Evolutionary conservation across 2,888 invertebrate species (phyloP).

Genomic region (Dichetophora obliterata): DNA sequence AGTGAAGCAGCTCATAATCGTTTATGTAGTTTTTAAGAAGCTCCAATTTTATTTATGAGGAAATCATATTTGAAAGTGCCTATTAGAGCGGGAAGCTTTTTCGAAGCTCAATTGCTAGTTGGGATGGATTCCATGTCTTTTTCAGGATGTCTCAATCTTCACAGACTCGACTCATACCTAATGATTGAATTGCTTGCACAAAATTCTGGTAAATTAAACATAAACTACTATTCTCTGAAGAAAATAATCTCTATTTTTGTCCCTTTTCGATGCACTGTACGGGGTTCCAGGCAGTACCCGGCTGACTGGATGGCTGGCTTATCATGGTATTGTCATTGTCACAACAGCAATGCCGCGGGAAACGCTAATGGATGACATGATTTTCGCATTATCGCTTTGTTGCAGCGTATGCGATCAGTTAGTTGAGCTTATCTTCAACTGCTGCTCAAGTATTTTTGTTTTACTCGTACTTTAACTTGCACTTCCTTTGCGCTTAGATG

Average conservation of each 20-base stretch:
- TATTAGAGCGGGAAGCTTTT: too few species aligned
- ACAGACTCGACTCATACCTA: too few species aligned
- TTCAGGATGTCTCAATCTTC: too few species aligned
- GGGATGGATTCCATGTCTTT: too few species aligned
- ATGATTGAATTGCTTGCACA: too few species aligned
- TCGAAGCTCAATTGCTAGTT: too few species aligned
- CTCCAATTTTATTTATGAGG: too few species aligned
- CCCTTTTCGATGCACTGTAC: conserved; percentile 4
- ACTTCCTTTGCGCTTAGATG: conserved; percentile 7
- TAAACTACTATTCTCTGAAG: too few species aligned
- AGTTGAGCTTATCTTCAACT: conserved; percentile 25
- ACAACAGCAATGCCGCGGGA: conserved; percentile 52
- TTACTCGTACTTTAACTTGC: not conserved
- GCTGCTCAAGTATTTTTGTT: conserved; percentile 14
- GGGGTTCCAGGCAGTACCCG: conserved; percentile 9
- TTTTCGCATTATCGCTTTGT: conserved; percentile 71
- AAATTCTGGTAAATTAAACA: too few species aligned
- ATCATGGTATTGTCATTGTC: conserved; percentile 71
- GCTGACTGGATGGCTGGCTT: conserved; percentile 23
- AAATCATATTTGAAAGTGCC: too few species aligned
- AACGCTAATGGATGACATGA: conserved; percentile 71
- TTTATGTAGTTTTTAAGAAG: too few species aligned
- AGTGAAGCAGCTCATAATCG: too few species aligned
- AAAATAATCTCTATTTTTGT: conserved; percentile 23
- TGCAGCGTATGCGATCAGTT: conserved; percentile 63